Evolutionary conservation across 2,113 vertebrate genomes (phyloP), one percentile per base, ranked within the genome.

Genomic region (Pithys albifrons): DNA sequence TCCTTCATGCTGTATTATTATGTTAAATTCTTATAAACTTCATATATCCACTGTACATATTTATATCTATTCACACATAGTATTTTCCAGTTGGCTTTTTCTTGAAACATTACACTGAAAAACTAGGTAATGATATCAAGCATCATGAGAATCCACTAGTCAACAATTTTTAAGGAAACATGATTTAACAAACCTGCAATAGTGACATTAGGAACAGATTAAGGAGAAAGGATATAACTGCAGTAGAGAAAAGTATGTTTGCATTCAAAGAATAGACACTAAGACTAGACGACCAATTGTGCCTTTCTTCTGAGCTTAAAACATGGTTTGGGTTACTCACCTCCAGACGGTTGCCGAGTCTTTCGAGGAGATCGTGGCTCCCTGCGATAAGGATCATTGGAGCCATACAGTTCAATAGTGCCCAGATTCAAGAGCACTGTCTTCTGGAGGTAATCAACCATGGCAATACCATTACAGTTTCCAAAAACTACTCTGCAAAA

Each of bases 401-500:
- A 99, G 86, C 99, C 99, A 51, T 99, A 99, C 51, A 99, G 96
- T 90, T 99, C 99, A 79, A 99, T 96, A 41, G 99, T 99, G 87
- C 99, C 98, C 90, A 99, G 97, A 97, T 99, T 99, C 71, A 99
- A 98, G 11, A 99, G 98, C 14, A 99, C 98, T 14, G 99, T 98
- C 98, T 99, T 99, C 98, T 99, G 99, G 82, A 99, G 97, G 96
- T 99, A 99, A 98, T 99, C 99, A 86, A 99, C 99, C 95, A 99
- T 98, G 3, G 99, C 99, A 95, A 99, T 98, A 92, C 99, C 99
- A 64, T 99, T 99, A 91, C 98, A 99, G 96, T 99, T 99, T 93
- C 99, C 99, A 98, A 99, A 99, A 97, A 99, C 99, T 98, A 99
- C 99, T 88, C 99, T 99, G 92, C 45, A 91, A 91, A 81, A 33